Conservation (phyloP, 2,888 invertebrate genomes). For the Odontocerum albicorne region DNA sequence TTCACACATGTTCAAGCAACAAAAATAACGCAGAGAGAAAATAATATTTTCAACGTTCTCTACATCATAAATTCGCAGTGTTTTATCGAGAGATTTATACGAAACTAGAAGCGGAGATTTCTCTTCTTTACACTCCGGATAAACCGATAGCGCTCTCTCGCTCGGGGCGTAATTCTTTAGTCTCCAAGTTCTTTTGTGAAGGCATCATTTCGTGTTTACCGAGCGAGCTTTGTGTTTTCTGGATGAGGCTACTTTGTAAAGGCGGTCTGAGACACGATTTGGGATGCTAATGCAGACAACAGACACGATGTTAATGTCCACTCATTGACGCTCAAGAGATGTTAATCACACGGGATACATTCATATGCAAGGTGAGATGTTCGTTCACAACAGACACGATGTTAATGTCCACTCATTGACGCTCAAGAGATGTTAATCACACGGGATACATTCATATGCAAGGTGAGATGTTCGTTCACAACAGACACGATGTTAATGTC, state of each 20-base stretch:
- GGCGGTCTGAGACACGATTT: conserved; percentile 6
- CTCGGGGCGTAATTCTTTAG: conserved; percentile 12
- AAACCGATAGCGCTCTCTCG: conserved; percentile 1
- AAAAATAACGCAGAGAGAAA: no score
- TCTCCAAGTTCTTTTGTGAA: conserved; percentile 13
- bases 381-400: not conserved
- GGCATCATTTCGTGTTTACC: conserved; percentile 27
- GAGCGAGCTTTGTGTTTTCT: conserved; percentile 27
- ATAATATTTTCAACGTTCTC: no score
- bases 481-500: not conserved
- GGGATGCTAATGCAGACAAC: conserved; percentile 25
- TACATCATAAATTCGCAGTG: conserved; percentile 33
- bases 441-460: no score
- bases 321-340: conserved; percentile 19
- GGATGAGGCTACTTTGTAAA: conserved; percentile 13
- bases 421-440: not conserved
- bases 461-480: no score
- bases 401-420: not conserved
- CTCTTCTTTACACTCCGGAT: not conserved
- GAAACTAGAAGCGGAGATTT: conserved; percentile 8
- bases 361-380: conserved; percentile 11
- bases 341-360: conserved; percentile 21
- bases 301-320: conserved; percentile 26
- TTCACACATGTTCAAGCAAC: no score
- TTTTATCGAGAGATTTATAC: conserved; percentile 30